Evolutionary conservation across 2,888 invertebrate species (phyloP).

Genomic region (Tethea ocularis): DNA sequence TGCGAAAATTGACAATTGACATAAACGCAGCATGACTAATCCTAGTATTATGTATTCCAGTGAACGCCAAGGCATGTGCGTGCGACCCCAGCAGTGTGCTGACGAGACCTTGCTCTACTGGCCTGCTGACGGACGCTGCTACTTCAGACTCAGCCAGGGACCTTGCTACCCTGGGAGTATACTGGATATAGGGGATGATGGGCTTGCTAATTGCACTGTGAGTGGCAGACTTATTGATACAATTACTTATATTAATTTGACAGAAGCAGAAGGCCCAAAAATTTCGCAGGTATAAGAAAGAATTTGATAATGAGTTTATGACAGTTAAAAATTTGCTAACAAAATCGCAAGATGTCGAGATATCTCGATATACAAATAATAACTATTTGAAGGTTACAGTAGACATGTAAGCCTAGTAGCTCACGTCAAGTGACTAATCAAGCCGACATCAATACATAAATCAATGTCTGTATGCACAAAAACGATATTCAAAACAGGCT

Average conservation of each 20-base stretch:
- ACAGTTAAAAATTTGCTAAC: too few species aligned
- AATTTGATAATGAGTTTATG: background rate
- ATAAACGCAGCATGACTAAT: conserved; percentile 18
- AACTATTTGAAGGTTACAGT: background rate
- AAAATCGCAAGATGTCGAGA: background rate
- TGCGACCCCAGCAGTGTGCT: conserved; percentile 85
- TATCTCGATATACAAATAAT: background rate
- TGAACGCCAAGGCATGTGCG: conserved; percentile 89
- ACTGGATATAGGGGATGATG: conserved; percentile 83
- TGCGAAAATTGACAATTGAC: background rate
- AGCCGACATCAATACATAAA: background rate
- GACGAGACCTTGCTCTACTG: conserved; percentile 88
- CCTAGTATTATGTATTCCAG: conserved; percentile 61
- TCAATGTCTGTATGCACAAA: background rate
- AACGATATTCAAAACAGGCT: too few species aligned
- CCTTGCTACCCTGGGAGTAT: conserved; percentile 91
- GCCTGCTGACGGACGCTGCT: conserved; percentile 90
- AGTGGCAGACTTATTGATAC: conserved; percentile 25
- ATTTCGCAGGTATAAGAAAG: background rate
- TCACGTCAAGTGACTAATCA: background rate
- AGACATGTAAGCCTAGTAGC: background rate
- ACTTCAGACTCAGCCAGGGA: conserved; percentile 87
- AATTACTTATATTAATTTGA: too few species aligned
- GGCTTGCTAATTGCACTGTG: conserved; percentile 87
- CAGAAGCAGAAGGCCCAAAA: too few species aligned